Percentiles rank a stretch among this genome's conserved stretches.
Conservation (phyloP, 2,888 invertebrate species). For the Parascotia fuliginaria region DNA sequence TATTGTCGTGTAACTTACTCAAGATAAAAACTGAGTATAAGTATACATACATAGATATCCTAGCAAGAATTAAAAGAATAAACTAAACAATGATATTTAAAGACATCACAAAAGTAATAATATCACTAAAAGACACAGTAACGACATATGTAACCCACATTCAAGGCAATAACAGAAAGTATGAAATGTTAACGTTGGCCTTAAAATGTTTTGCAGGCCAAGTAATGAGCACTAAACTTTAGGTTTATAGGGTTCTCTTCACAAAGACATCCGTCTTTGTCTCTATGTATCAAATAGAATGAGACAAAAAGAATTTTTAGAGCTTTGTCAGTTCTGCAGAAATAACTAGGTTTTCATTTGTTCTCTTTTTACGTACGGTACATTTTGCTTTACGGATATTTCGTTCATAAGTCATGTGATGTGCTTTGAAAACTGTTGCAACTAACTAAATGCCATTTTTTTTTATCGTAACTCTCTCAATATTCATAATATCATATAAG, state of each 20-base stretch:
- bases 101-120: constrained; percentile 34
- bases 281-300: constrained; percentile 4
- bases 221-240: constrained; percentile 18
- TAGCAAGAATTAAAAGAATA: constrained; percentile 17
- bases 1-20: background rate
- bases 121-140: constrained; percentile 32
- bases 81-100: constrained; percentile 35
- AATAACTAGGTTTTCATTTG: no score
- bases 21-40: background rate
- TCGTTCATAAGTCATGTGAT: no score
- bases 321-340: background rate
- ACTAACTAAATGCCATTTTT: no score
- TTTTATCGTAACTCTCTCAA: no score
- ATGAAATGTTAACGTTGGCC: constrained; percentile 34
- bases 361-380: no score
- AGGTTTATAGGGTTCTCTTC: constrained; percentile 6
- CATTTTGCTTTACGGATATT: no score
- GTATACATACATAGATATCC: no score
- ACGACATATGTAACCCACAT: constrained; percentile 40
- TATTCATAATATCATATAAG: no score
- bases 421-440: no score
- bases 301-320: background rate
- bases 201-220: constrained; percentile 18
- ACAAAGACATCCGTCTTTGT: constrained; percentile 1
- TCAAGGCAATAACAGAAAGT: constrained; percentile 35